Evolutionary conservation across 64 coral and sea anemone species (phyloP).

Genomic region (Actinia tenebrosa): DNA sequence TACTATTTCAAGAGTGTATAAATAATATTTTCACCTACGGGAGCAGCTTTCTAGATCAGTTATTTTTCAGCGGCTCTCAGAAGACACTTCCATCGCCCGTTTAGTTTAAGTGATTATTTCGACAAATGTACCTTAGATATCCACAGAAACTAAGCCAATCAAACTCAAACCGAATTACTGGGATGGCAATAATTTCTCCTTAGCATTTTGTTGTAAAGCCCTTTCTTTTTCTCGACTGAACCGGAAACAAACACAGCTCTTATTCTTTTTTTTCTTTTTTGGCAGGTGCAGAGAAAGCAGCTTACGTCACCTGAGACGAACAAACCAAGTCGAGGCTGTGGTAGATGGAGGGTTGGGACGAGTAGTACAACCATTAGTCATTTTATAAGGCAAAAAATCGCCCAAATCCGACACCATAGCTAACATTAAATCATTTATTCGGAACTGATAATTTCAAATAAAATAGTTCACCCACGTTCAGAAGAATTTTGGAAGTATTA

Average conservation of each 20-base stretch:
- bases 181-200: background rate
- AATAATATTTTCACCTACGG: background rate
- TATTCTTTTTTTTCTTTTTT: background rate
- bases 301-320: background rate
- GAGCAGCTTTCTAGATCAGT: background rate
- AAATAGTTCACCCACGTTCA: too few species aligned
- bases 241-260: background rate
- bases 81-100: background rate
- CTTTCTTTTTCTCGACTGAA: background rate
- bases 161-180: background rate
- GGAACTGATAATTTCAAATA: too few species aligned
- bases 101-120: background rate
- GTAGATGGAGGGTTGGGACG: background rate
- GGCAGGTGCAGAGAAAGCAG: background rate
- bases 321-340: background rate
- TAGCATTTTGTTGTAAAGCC: background rate
- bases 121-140: background rate
- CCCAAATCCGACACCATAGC: too few species aligned
- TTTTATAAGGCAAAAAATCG: too few species aligned
- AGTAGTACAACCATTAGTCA: too few species aligned
- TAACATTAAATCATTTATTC: too few species aligned
- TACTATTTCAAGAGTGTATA: background rate
- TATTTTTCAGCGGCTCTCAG: background rate
- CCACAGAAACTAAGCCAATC: background rate
- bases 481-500: too few species aligned